Evolutionary conservation across 2,888 invertebrate species (phyloP), one percentile per base, ranked within the genome.

Genomic region (Aricia artaxerxes): DNA sequence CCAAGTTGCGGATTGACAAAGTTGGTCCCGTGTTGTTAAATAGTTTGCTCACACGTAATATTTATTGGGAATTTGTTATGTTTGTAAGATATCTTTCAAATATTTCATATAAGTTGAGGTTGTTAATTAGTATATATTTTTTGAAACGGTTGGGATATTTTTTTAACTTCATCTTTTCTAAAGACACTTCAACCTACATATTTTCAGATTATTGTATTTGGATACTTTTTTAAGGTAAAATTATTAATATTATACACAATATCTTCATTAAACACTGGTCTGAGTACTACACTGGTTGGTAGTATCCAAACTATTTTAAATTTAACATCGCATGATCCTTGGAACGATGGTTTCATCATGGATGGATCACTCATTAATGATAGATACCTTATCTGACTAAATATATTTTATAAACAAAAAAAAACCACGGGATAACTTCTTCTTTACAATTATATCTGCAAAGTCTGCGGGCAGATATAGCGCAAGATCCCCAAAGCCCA

Each of bases 1-100:
- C 69, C 13, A 69, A 69, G 69, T 69, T 69, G 69, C 35, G 69
- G 69, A 69, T 69, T 69, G 69, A 69, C 69, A 69, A 69, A 69
- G 69, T 69, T 69, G 69, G 31, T 35, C 38, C 35, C 16, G 11
- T 35, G 35, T 38, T 69, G 69, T 69, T 38, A 35, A 38, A 38
- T 13, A 69, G 69, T 69, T 69, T 69, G 9, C 69, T 69, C 13
- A 16, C 13, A 69, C 69, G 5, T 35, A 35, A 69, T 16, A 69
- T 13, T 69, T 31, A 64, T 31, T 11, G 9, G 24, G 11, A 11
- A 31, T 31, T 31, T 24, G 24, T 24, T 24, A 64, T 24, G 31
- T 31, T 64, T 64, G 31, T 13, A 24, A 60, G 11, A 49, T 13
- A 3, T 3, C 53, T 13, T 4, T 13, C 53, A 57, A 13, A 9